Evolutionary conservation across 1,140 invertebrate genomes (phyloP).

Genomic region (Meloidogyne hapla): DNA sequence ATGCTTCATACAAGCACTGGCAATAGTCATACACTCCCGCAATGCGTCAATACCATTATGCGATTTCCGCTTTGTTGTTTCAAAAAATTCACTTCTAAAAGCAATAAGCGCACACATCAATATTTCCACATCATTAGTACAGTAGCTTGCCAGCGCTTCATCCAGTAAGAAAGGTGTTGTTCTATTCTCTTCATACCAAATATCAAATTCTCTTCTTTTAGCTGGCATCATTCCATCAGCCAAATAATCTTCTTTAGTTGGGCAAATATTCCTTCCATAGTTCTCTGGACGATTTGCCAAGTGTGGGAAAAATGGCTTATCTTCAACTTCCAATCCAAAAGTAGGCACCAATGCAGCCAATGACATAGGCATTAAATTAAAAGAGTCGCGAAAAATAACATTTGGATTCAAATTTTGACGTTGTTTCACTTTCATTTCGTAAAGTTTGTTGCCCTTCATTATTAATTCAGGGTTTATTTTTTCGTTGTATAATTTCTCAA

Average conservation of each 20-base stretch:
- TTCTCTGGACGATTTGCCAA: not conserved
- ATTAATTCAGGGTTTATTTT: not conserved
- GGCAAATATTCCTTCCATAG: constrained; percentile 2
- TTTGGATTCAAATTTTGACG: too few relatives aligned
- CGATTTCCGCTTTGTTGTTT: not conserved
- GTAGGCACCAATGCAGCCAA: not conserved
- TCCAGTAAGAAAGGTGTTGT: not conserved
- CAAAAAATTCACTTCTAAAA: not conserved
- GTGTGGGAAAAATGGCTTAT: constrained; percentile 11
- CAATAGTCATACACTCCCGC: constrained; percentile 9
- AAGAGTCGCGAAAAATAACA: not conserved
- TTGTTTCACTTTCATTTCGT: too few relatives aligned
- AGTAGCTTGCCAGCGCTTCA: not conserved
- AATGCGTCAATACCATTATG: not conserved
- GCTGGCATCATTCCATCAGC: constrained; percentile 32
- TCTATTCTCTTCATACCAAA: constrained; percentile 21
- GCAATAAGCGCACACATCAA: not conserved
- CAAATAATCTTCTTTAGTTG: constrained; percentile 8
- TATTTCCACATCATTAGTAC: not conserved
- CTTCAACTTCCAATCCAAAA: not conserved
- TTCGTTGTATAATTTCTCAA: not conserved
- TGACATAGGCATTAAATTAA: not conserved
- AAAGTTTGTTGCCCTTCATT: not conserved
- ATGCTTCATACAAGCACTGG: not conserved
- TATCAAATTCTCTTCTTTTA: constrained; percentile 20